phyloP scores from a whole-genome alignment of 1,140 invertebrate genomes.

The Drosophila elegans region DNA sequence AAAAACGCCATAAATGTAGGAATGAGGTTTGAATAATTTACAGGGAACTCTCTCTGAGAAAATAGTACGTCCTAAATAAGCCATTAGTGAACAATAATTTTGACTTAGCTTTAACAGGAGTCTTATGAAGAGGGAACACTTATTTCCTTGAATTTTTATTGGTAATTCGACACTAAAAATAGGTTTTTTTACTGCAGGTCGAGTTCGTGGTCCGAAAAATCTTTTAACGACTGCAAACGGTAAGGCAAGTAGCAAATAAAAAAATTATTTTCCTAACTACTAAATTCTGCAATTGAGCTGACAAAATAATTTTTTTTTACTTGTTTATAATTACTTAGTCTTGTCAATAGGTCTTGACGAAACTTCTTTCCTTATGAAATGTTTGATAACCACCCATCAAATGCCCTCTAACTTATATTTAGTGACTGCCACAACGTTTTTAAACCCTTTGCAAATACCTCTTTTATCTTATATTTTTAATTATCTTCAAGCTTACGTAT shows the following conservation, averaged over 20 bases:
- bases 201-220: background rate
- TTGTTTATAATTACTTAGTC: no score
- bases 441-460: conserved; percentile 23
- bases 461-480: conserved; percentile 26
- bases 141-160: background rate
- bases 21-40: conserved; percentile 4
- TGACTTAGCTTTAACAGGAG: background rate
- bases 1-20: conserved; percentile 2
- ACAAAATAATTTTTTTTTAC: no score
- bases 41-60: conserved; percentile 3
- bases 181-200: background rate
- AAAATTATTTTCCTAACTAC: no score
- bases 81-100: conserved; percentile 19
- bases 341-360: background rate
- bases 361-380: background rate
- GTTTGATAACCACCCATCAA: background rate
- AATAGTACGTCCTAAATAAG: conserved; percentile 3
- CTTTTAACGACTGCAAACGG: background rate
- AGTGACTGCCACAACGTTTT: conserved; percentile 14
- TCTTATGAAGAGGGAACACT: background rate
- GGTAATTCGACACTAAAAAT: background rate
- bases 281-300: background rate
- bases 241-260: background rate
- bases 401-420: conserved; percentile 26
- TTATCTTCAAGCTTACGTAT: conserved; percentile 44